Evolutionary conservation across 2,113 vertebrate genomes (phyloP), one percentile per base, ranked within the genome.

Genomic region (Nannobrachium achirus): DNA sequence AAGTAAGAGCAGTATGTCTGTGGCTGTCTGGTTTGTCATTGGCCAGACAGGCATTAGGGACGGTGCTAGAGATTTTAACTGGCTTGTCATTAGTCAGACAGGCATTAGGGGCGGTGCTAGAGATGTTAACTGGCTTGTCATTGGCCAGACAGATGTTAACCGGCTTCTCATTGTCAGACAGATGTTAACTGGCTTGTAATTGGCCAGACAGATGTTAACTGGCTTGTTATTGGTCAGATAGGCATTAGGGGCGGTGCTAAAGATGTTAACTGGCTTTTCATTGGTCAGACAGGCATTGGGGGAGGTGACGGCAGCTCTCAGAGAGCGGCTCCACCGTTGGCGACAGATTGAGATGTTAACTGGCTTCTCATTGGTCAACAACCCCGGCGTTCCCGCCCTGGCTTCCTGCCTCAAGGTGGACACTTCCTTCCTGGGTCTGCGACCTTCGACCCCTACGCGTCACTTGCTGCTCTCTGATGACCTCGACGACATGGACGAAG

Each of bases 401-500:
- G 95, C 95, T 0, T 60, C 93, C 0, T 92, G 94, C 38, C 95
- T 98, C 18, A 96, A 97, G 87, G 93, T 99, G 19, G 96, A 99
- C 85, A 96, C 96, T 6, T 78, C 89, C 80, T 95, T 95, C 92
- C 88, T 97, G 74, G 95, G 96, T 55, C 93, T 92, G 0, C 79
- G 94, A 16, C 74, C 89, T 5, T 87, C 93, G 11, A 91, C 91
- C 76, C 93, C 95, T 0, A 33, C 25, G 25, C 88, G 95, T 0
- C 95, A 96, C 89, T 94, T 98, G 75, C 90, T 99, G 77, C 92
- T 99, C 58, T 97, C 96, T 0, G 96, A 98, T 0, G 96, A 98
- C n/a, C 81, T 99, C 18, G 97, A 99, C 0, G 97, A 99, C 75
- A 84, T 99, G 94, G 97, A 98, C 1, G 97, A 98, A 73, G 96